phyloP scores from a whole-genome alignment of 2,888 invertebrate genomes.

The Calameuta pallipes region DNA sequence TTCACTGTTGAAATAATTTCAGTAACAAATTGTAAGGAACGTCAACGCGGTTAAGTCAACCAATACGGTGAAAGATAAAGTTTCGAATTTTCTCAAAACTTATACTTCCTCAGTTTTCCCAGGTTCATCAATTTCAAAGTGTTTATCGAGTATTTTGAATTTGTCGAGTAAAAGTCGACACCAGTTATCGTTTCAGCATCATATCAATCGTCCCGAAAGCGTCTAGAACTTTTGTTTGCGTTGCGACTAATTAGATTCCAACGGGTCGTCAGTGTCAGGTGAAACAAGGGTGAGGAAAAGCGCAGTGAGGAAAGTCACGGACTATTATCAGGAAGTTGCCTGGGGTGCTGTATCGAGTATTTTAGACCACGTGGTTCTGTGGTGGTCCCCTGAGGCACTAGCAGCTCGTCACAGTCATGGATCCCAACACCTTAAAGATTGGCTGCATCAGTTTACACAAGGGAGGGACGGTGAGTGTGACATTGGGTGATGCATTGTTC shows the following conservation, averaged over 20 bases:
- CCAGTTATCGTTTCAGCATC: not conserved
- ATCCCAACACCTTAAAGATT: conserved; percentile 55
- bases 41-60: not conserved
- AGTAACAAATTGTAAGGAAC: not conserved
- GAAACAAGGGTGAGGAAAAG: conserved; percentile 71
- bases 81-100: no score
- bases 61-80: not conserved
- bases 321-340: conserved; percentile 79
- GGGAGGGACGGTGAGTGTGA: conserved; percentile 40
- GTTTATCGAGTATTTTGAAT: not conserved
- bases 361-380: conserved; percentile 83
- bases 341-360: conserved; percentile 87
- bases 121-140: no score
- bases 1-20: not conserved
- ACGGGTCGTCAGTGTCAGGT: conserved; percentile 61
- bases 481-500: not conserved
- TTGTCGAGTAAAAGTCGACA: not conserved
- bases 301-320: conserved; percentile 73
- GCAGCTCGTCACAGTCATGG: conserved; percentile 70
- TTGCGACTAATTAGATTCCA: not conserved
- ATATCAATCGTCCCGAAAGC: not conserved
- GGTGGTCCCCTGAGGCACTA: conserved; percentile 84
- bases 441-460: conserved; percentile 56
- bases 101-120: no score
- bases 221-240: not conserved